Percentiles rank a stretch among this genome's conserved stretches.
Evolutionary conservation across 2,113 vertebrate genomes (phyloP).

Genomic region (Corydoras sp.): DNA sequence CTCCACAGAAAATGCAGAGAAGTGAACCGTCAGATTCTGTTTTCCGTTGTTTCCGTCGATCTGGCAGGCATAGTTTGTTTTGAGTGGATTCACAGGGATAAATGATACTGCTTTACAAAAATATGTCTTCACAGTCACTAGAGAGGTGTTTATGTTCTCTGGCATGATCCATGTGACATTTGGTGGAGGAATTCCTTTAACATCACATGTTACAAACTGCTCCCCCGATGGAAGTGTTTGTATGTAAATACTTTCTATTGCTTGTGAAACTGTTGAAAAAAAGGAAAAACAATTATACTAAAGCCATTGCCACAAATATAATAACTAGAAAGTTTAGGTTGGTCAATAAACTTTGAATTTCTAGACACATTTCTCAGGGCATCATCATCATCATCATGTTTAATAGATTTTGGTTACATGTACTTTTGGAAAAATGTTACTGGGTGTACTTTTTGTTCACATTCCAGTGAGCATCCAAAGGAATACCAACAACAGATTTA

Average conservation of each 20-base stretch:
- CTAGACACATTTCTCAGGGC: no score
- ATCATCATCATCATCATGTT: no score
- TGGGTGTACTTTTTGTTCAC: no score
- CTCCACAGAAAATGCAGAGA: neutral
- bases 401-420: no score
- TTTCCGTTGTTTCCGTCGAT: neutral
- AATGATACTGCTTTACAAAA: neutral
- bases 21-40: neutral
- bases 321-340: no score
- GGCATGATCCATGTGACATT: constrained; percentile 15
- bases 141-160: neutral
- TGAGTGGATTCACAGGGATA: neutral
- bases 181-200: constrained; percentile 14
- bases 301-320: no score
- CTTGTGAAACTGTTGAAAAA: neutral
- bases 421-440: no score
- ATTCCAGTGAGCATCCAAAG: no score
- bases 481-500: no score
- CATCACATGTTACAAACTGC: constrained; percentile 14
- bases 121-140: neutral
- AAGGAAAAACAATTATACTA: no score
- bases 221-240: constrained; percentile 1
- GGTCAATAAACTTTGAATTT: no score
- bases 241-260: constrained; percentile 4
- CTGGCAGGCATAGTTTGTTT: constrained; percentile 20